A percentile compares a stretch with the other conserved stretches of the same genome.
Conservation (phyloP, 1,140 invertebrate species). For the Aphelinus atriplicis region DNA sequence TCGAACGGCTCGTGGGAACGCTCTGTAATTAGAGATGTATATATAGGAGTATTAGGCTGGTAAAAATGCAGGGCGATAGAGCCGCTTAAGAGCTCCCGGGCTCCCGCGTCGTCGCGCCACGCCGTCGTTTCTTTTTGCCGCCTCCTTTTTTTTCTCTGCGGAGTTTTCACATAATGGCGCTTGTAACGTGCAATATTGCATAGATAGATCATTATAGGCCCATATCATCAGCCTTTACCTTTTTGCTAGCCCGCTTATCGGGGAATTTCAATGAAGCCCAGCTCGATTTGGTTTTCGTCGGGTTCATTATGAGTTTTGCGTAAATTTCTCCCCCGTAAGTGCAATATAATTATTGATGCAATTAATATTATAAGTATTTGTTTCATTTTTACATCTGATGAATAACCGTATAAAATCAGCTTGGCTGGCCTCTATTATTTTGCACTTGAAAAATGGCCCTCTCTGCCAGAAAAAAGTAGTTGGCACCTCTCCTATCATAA, state of each 20-base stretch:
- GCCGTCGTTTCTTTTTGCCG: neutral
- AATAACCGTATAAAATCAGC: too few relatives aligned
- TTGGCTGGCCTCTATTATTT: too few relatives aligned
- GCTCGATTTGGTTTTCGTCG: too few relatives aligned
- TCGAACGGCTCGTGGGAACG: neutral
- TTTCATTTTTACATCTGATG: too few relatives aligned
- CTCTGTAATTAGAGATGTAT: neutral
- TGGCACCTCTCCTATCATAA: too few relatives aligned
- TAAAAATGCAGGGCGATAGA: neutral
- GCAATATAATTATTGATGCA: too few relatives aligned
- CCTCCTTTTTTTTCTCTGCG: neutral
- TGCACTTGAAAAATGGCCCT: too few relatives aligned
- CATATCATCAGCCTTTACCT: neutral
- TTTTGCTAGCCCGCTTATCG: neutral
- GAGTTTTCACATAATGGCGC: conserved; percentile 10
- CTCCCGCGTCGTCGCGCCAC: neutral
- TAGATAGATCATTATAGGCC: conserved; percentile 26
- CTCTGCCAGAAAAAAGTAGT: too few relatives aligned
- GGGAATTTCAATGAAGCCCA: too few relatives aligned
- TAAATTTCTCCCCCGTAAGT: too few relatives aligned
- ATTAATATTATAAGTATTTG: too few relatives aligned
- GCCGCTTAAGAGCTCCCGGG: neutral
- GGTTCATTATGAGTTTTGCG: too few relatives aligned
- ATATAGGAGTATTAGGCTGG: neutral
- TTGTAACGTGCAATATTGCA: conserved; percentile 10